Conservation (phyloP, 2,113 vertebrate species). For the Laticauda colubrina region DNA sequence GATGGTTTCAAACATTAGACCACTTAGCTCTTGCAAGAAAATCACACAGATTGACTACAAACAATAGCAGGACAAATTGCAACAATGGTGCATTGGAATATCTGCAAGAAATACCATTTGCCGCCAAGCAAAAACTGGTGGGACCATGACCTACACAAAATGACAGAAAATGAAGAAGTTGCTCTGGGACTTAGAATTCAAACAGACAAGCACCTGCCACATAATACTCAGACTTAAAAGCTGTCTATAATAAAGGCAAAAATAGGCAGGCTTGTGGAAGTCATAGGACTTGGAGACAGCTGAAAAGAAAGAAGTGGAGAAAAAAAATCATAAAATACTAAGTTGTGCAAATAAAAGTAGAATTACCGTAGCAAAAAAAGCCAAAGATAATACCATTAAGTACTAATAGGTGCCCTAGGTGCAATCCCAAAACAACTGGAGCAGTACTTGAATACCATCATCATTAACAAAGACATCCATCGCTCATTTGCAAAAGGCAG, state of each 20-base stretch:
- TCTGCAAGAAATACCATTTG: no score
- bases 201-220: background rate
- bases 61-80: background rate
- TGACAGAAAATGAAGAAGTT: background rate
- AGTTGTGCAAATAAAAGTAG: background rate
- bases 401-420: no score
- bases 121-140: background rate
- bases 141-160: background rate
- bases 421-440: background rate
- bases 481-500: background rate
- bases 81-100: background rate
- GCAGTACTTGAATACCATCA: background rate
- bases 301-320: background rate
- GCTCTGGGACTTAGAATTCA: background rate
- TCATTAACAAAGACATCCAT: background rate
- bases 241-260: background rate
- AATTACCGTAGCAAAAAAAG: no score
- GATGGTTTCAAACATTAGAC: background rate
- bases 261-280: background rate
- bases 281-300: background rate
- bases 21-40: background rate
- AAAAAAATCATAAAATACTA: background rate
- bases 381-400: no score
- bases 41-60: background rate
- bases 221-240: background rate